Evolutionary conservation across 2,888 invertebrate genomes (phyloP).

Genomic region (Drosophila crucigera): DNA sequence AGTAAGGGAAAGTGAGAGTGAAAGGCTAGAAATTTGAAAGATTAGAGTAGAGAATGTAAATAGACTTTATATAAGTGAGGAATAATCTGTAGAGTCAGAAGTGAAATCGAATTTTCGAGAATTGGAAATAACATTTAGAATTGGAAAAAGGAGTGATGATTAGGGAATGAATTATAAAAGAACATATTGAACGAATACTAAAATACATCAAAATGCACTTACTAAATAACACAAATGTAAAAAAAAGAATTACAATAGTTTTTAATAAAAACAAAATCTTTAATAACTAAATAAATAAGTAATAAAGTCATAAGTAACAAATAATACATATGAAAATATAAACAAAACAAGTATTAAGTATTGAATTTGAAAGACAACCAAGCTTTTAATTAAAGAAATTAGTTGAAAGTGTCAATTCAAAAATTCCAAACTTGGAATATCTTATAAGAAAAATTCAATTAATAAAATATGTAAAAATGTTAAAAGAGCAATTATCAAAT

Average conservation of each 20-base stretch:
- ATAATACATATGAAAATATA: neutral
- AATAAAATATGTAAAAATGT: neutral
- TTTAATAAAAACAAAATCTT: neutral
- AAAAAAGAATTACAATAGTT: neutral
- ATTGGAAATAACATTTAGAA: neutral
- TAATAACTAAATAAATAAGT: neutral
- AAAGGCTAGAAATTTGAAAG: neutral
- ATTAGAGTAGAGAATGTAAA: neutral
- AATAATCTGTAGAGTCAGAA: neutral
- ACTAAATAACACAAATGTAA: neutral
- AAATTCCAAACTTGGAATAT: neutral
- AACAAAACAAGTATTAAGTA: neutral
- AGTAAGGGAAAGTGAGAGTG: neutral
- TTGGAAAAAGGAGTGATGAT: neutral
- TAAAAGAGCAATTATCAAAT: neutral
- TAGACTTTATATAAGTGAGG: neutral
- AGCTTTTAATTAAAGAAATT: neutral
- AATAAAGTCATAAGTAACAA: neutral
- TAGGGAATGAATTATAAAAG: neutral
- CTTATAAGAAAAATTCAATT: neutral
- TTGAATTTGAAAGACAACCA: neutral
- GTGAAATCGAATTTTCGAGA: neutral
- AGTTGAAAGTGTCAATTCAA: neutral
- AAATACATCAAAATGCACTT: neutral
- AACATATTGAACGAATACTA: neutral